Base-by-base conservation (phyloP, 2,113 vertebrate species). In the Geococcyx californianus region DNA sequence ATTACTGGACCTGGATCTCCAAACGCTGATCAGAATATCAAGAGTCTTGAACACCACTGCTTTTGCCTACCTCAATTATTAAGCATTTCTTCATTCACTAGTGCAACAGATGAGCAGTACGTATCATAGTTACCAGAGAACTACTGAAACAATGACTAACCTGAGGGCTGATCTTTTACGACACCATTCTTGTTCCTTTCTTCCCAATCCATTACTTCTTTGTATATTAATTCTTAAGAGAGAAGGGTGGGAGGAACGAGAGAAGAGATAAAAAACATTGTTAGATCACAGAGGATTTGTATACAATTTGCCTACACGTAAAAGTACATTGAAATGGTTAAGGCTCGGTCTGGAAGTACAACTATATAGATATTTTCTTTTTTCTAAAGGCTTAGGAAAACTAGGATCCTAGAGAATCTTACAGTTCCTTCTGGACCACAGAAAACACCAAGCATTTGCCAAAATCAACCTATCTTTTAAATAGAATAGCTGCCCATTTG, bases 201-300 rank as follows among this genome's bases (percentile, higher is more conserved):
- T 97, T 99, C 99, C 99, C 99, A 99, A 95, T 99, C 99, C 96
- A 99, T 99, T 93, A 99, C 99, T 98, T 99, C 99, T 97, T 99
- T 99, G 98, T 99, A 99, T 98, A 99, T 99, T 68, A 99, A 98
- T 94, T 99, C 99, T 99, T 96, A 88, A 1, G 38, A 84, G 21
- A 90, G 9, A 67, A 73, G 6, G 25, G 62, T 3, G 16, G 23
- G 54, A 87, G 12, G 14, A 73, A 78, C 66, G 45, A 83, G 23
- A 81, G 42, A 62, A 76, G 40, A 84, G 60, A 68, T 3, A 77
- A 10, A 77, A 55, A n/a, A 4, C 8, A 74, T 0, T 10, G 20
- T 95, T 26, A 95, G 59, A 69, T 16, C n/a, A 69, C 28, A 47
- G 15, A 58, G 10, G 11, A 67, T 60, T 87, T 72, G 19, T n/a